phyloP scores from a whole-genome alignment of 2,113 vertebrate species.

The Marmota flaviventris region DNA sequence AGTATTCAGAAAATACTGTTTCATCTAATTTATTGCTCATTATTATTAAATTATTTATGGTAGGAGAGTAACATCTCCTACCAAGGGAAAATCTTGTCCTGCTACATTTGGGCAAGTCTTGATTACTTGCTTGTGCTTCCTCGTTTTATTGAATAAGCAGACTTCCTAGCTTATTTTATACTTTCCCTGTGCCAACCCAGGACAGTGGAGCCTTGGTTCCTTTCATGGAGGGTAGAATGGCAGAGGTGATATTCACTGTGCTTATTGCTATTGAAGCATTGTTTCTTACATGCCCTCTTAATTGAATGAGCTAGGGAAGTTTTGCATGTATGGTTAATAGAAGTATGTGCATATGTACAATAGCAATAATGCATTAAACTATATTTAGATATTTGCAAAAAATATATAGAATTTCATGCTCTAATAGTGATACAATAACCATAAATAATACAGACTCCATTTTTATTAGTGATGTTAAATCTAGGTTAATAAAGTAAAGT shows the following conservation, averaged over 20 bases:
- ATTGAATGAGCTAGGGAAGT: background rate
- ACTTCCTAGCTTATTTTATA: background rate
- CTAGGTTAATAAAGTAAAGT: background rate
- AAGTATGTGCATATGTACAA: background rate
- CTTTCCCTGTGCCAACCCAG: background rate
- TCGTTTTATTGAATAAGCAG: background rate
- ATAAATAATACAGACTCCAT: background rate
- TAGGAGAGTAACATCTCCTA: background rate
- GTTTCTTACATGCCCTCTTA: background rate
- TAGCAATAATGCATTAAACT: background rate
- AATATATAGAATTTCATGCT: background rate
- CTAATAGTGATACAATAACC: background rate
- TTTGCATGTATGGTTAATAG: background rate
- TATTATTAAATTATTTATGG: background rate
- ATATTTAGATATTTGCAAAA: background rate
- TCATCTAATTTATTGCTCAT: background rate
- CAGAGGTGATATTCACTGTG: background rate
- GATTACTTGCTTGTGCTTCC: background rate
- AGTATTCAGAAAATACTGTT: background rate
- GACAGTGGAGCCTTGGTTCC: background rate
- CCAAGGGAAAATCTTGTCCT: background rate
- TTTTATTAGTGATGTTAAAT: slow-evolving; percentile 9
- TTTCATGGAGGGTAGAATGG: background rate
- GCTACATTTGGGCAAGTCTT: background rate
- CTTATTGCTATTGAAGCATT: background rate